phyloP scores from a whole-genome alignment of 1,140 invertebrate species.

The Calosoma granatense region DNA sequence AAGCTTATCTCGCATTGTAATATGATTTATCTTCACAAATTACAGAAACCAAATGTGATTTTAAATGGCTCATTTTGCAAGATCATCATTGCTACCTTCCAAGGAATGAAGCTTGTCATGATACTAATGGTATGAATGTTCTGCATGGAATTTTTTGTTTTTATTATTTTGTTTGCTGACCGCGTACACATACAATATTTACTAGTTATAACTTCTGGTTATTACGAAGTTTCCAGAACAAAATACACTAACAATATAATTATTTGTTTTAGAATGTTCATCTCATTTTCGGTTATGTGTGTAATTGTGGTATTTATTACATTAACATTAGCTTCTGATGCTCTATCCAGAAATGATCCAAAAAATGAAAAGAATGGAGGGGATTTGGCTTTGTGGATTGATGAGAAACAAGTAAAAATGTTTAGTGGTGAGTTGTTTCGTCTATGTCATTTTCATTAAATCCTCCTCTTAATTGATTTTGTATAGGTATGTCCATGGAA shows the following conservation, averaged over 20 bases:
- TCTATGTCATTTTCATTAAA: not conserved
- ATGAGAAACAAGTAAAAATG: constrained; percentile 78
- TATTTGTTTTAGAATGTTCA: not conserved
- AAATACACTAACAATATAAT: too few species aligned
- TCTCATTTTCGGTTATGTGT: not conserved
- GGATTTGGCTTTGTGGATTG: constrained; percentile 78
- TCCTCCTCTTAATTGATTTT: too few species aligned
- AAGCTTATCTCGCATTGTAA: too few species aligned
- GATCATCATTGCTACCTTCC: not conserved
- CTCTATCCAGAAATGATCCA: constrained; percentile 23
- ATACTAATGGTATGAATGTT: constrained; percentile 3
- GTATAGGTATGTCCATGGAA: constrained; percentile 69
- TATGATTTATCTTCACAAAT: not conserved
- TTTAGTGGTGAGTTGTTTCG: constrained; percentile 63
- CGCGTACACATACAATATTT: too few species aligned
- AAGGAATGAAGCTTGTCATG: constrained; percentile 5
- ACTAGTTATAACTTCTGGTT: too few species aligned
- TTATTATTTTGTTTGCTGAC: too few species aligned
- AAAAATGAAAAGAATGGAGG: constrained; percentile 36
- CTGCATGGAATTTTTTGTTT: not conserved
- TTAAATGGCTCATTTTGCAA: not conserved
- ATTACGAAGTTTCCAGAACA: too few species aligned
- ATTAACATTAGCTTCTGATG: not conserved
- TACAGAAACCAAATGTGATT: not conserved
- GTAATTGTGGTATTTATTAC: not conserved